Base-by-base conservation (phyloP, 2,888 invertebrate species). In the Mechanitis mazaeus region DNA sequence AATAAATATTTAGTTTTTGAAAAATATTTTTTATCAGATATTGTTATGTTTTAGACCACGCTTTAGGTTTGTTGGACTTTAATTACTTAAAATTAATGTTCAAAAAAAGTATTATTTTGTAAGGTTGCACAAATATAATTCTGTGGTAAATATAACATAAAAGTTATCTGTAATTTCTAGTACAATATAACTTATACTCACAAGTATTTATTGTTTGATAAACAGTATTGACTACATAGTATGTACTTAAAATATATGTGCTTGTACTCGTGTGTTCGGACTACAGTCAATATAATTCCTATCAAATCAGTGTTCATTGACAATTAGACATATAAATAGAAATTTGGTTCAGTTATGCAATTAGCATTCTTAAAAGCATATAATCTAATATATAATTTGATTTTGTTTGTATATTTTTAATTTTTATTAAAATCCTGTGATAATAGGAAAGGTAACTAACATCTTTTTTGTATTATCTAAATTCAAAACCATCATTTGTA, bases 41-140 rank as follows among this genome's bases (percentile, higher is more conserved):
- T 50, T 50, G 50, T 50, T 50, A 50, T 31, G 31, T 50, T 50
- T 50, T 11, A 9, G 11, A 50, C 28, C 6, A 50, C 9, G 20
- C 31, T 50, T 20, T 50, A 31, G 28, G 31, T 50, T 50, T 50
- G 31, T 50, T 31, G 1, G 47, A 50, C 6, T 6, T 28, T 50
- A 2, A 50, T 28, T 50, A 50, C 47, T 50, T 28, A 31, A 50
- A 31, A 50, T 47, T 2, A 6, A 1, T 47, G 20, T n/a, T n/a
- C 31, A 28, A 11, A 3, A 9, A 7, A 50, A 50, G 50, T 50
- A 54, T 3, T 58, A 54, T n/a, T 20, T 50, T 56, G 45, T 38
- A 55, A 54, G 45, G 54, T 46, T 31, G 59, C 59, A 63, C 56
- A 63, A 63, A 63, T 12, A 53, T 45, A 61, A 58, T 61, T 58